Evolutionary conservation across 2,113 vertebrate genomes (phyloP), one percentile per base, ranked within the genome.

Genomic region (Tympanuchus pallidicinctus): DNA sequence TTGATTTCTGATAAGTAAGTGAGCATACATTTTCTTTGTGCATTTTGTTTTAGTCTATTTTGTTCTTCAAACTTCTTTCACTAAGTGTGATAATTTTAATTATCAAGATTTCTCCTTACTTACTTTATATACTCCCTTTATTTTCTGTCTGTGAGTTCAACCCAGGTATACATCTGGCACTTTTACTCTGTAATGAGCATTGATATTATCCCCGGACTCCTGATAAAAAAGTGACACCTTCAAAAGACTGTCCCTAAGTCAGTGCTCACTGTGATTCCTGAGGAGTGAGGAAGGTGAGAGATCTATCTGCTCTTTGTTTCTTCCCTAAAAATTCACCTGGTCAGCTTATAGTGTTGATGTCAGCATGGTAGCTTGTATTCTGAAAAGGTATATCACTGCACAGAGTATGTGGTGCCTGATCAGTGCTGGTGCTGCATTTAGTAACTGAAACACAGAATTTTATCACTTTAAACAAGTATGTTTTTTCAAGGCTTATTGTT

Each of bases 111-210:
- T 61, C 36, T 70, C 3, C 34, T 0, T 47, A 1, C 2, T 18
- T 69, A 16, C 56, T 52, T 73, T 59, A 5, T 61, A 13, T 14
- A 6, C 22, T 27, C 21, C 18, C 21, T 67, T 34, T 40, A 10
- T 71, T 12, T 64, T 12, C 16, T 18, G 9, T 54, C 42, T 45
- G 13, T 52, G 50, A 65, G 13, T 22, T 69, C 25, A 60, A 8
- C 12, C 14, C 14, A 38, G 78, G 13, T 10, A 19, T 25, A 4
- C 8, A 7, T 19, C 8, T 81, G 34, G 17, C 63, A 22, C 8
- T 78, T 27, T 3, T 1, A 9, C 5, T 56, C 12, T 7, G 1
- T 1, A 42, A 60, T 2, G 10, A 67, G 42, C n/a, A 45, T n/a
- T 17, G 52, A 25, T 61, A 3, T 4, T 64, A 8, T 40, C 13